Percentiles rank a stretch among this genome's conserved stretches.
Evolutionary conservation across 2,888 invertebrate species (phyloP).

Genomic region (Netelia melanura): DNA sequence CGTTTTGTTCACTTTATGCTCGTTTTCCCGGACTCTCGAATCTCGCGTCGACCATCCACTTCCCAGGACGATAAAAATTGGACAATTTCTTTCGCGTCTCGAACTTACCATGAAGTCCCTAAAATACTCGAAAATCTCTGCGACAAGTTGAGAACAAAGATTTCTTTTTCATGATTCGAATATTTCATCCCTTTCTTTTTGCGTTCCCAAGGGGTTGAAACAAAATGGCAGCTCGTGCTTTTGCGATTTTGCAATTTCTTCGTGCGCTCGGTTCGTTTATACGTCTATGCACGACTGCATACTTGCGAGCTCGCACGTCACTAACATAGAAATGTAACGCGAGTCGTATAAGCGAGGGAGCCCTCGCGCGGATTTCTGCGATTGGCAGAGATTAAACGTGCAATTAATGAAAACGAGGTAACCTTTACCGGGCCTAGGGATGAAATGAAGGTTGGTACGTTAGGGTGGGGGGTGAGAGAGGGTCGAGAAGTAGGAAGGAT

Average conservation of each 20-base stretch:
- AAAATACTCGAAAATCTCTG: no score
- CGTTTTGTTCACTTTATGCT: constrained; percentile 75
- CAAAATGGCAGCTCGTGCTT: no score
- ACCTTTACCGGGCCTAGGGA: constrained; percentile 41
- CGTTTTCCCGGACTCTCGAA: constrained; percentile 26
- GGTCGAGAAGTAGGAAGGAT: constrained; percentile 18
- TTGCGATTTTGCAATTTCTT: no score
- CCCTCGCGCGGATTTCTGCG: constrained; percentile 51
- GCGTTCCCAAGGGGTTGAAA: no score
- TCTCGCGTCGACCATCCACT: neutral
- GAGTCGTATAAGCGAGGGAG: constrained; percentile 28
- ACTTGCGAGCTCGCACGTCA: neutral
- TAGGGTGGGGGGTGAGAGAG: constrained; percentile 8
- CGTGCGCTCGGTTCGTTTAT: no score
- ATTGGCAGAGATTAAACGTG: constrained; percentile 68
- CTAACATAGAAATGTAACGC: constrained; percentile 18
- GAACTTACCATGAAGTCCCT: neutral
- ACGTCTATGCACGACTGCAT: neutral
- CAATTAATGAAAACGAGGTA: constrained; percentile 68
- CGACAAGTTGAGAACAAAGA: no score
- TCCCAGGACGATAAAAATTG: neutral
- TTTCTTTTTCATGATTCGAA: no score
- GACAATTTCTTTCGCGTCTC: neutral
- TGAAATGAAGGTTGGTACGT: neutral
- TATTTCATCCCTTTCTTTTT: no score